A percentile compares a stretch with the other conserved stretches of the same genome.
phyloP scores from a whole-genome alignment of 1,140 invertebrate species.

The Cepaea nemoralis region DNA sequence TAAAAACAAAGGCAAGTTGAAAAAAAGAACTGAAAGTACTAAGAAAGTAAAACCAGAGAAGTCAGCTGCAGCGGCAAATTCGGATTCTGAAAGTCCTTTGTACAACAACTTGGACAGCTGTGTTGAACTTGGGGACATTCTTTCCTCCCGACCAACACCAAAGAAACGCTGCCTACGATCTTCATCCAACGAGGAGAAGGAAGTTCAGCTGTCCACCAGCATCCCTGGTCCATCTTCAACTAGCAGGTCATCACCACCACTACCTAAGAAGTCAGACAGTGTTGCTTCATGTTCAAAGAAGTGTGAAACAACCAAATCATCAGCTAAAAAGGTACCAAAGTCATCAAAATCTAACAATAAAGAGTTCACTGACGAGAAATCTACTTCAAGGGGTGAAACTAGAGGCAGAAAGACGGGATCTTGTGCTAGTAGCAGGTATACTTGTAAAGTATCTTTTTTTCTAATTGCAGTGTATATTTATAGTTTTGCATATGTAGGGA shows the following conservation, averaged over 20 bases:
- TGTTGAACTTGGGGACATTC: conserved; percentile 19
- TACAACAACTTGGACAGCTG: conserved; percentile 23
- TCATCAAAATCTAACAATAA: neutral
- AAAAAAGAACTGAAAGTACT: conserved; percentile 12
- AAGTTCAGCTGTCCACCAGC: neutral
- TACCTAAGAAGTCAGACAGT: conserved; percentile 5
- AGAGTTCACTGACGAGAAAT: conserved; percentile 32
- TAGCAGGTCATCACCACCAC: neutral
- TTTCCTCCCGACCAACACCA: conserved; percentile 20
- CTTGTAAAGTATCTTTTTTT: too few relatives aligned
- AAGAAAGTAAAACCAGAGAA: conserved; percentile 32
- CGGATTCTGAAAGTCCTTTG: conserved; percentile 10
- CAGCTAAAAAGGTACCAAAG: conserved; percentile 27
- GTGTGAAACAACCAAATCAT: conserved; percentile 1
- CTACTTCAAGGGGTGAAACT: conserved; percentile 53
- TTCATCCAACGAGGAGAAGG: conserved; percentile 39
- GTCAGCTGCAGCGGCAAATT: neutral
- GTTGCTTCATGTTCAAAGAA: conserved; percentile 15
- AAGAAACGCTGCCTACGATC: conserved; percentile 38
- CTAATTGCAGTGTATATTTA: too few relatives aligned
- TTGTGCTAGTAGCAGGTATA: conserved; percentile 80
- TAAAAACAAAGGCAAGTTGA: conserved; percentile 23
- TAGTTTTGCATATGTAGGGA: too few relatives aligned
- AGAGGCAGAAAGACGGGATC: conserved; percentile 79
- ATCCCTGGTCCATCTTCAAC: conserved; percentile 14